Evolutionary conservation across 2,113 vertebrate genomes (phyloP).

Genomic region (Petroica traversi): DNA sequence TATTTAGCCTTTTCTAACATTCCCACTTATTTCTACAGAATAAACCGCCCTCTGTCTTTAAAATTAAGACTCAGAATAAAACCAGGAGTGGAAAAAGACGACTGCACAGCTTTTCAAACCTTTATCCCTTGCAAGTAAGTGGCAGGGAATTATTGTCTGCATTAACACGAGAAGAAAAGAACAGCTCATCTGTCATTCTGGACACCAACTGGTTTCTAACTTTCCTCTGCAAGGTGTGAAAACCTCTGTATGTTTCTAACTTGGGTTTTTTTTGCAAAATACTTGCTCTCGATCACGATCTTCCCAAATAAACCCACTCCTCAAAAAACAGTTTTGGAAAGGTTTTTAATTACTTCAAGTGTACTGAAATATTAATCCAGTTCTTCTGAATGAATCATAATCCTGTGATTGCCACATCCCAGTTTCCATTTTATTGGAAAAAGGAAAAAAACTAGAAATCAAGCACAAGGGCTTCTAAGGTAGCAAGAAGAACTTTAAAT

Average conservation of each 20-base stretch:
- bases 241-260: background rate
- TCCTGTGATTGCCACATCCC: background rate
- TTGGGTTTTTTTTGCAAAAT: background rate
- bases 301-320: background rate
- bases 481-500: background rate
- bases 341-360: background rate
- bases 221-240: background rate
- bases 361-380: background rate
- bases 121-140: background rate
- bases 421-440: background rate
- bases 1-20: conserved; percentile 72
- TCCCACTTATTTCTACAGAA: conserved; percentile 72
- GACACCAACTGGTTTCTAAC: background rate
- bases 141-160: background rate
- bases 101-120: background rate
- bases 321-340: background rate
- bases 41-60: conserved; percentile 63
- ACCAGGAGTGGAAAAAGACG: background rate
- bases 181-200: background rate
- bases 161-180: background rate
- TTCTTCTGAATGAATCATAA: background rate
- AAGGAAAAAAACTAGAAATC: background rate
- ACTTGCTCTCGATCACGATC: background rate
- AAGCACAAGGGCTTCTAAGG: background rate
- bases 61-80: conserved; percentile 53